Evolutionary conservation across 2,888 invertebrate genomes (phyloP), one percentile per base, ranked within the genome.

Genomic region (Drosophila algonquin): DNA sequence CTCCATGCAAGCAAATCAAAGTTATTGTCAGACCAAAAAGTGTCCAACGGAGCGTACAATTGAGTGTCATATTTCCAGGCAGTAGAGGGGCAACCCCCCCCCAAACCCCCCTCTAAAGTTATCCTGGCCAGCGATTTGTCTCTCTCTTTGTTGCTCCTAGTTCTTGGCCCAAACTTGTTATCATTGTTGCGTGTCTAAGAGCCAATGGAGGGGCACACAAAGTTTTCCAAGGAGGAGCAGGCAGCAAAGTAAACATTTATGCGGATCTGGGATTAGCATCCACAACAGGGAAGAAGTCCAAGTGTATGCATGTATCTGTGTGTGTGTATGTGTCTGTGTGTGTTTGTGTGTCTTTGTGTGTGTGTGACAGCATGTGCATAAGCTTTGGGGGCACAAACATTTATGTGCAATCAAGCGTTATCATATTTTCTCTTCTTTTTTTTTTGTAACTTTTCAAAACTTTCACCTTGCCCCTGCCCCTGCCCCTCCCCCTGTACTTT

Each of bases 151-250:
- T 50, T 46, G 60, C 55, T 24, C 47, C 60, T 24, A 40, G 18
- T 68, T 76, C 61, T 63, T 67, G 73, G 54, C 74, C 68, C 30
- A 8, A 85, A 87, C 68, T 84, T 84, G 87, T 84, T 84, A 84
- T 84, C 85, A 86, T 88, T 85, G 88, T 88, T 81, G 88, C 78
- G 84, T 86, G 85, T 83, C 88, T 86, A 81, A 87, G 73, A 87
- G 85, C 87, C 87, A 82, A 82, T 81, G 63, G 64, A 85, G 81
- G 62, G 80, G 75, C 61, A 74, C 14, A 79, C 14, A 79, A 84
- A 84, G 76, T 87, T 73, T 81, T 76, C 81, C 81, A 77, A 75
- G 63, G 56, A 75, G 62, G 75, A 64, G 59, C 30, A 44, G 53
- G 21, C 60, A 77, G 58, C 57, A 40, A 14, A 40, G 53, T 40